Base-by-base conservation (phyloP, 2,888 invertebrate species). In the Diabrotica balteata region DNA sequence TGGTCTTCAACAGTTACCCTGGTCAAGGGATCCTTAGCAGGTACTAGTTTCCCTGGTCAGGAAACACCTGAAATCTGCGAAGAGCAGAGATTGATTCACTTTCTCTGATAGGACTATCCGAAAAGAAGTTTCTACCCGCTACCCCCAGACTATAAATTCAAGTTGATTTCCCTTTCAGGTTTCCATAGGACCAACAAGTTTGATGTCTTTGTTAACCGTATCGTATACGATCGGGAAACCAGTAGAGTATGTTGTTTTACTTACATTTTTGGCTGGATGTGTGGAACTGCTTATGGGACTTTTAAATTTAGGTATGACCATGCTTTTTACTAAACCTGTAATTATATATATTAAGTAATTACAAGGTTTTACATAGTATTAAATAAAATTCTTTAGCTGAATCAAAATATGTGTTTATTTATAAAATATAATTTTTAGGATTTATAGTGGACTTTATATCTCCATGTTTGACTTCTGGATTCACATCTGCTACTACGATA, bases 121-220 rank as follows among this genome's bases (percentile, higher is more conserved):
- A 17, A 17, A 17, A 17, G 17, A 2, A 17, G 17, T 17, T 17
- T 2, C 17, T 17, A 17, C 17, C 17, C 17, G 17, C 17, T 17
- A 17, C 17, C 17, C 17, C 17, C 32, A 32, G 32, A 32, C 32
- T 32, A 32, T 32, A 32, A 0, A 32, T 32, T 32, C 32, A 32
- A 32, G 32, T 32, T 32, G 4, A 32, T 32, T 32, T 32, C 32
- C 32, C 32, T 32, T 32, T 32, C 57, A 73, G 73, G 77, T 94
- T 4, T 93, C 93, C 0, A 93, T 94, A 73, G 94, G 97, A n/a
- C 96, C 97, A 0, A 96, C 97, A 0, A 95, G 96, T 76, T 88
- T 97, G 69, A 95, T 97, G 94, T 91, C 96, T 49, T 86, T 97
- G 61, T 85, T 97, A 77, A 93, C 93, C 47, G 86, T 91, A 70